A percentile compares a stretch with the other conserved stretches of the same genome.
Conservation (phyloP, 2,888 invertebrate species). For the Watsonalla binaria region DNA sequence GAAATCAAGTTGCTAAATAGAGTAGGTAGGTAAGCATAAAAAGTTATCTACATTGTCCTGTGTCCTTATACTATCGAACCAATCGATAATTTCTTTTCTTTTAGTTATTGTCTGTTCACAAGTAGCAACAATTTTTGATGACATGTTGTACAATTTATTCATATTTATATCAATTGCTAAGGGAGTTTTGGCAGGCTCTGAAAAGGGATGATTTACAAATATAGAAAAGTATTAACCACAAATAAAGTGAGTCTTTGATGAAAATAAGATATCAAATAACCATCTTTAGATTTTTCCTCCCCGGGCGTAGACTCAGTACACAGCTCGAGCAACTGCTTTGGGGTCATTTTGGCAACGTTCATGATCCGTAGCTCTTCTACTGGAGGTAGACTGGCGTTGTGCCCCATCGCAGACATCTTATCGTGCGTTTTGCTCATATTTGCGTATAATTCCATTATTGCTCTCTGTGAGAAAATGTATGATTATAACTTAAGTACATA, state of each 20-base stretch:
- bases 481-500: no score
- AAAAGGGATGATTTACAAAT: neutral
- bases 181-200: constrained; percentile 13
- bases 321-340: constrained; percentile 52
- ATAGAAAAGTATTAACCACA: neutral
- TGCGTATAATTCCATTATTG: constrained; percentile 49
- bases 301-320: constrained; percentile 26
- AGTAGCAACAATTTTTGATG: constrained; percentile 46
- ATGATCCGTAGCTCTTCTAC: constrained; percentile 54
- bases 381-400: constrained; percentile 39
- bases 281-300: constrained; percentile 11
- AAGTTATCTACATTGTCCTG: constrained; percentile 40
- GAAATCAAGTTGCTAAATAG: neutral
- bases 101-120: constrained; percentile 56
- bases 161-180: constrained; percentile 43
- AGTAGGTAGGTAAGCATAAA: neutral
- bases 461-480: constrained; percentile 30
- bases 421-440: constrained; percentile 43
- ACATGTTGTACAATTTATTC: constrained; percentile 49
- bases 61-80: constrained; percentile 46
- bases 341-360: constrained; percentile 55
- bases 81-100: constrained; percentile 59
- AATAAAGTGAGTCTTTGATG: constrained; percentile 3
- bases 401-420: constrained; percentile 41
- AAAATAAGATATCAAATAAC: neutral